Conservation (phyloP, 2,888 invertebrate species). For the Phlogophora meticulosa region DNA sequence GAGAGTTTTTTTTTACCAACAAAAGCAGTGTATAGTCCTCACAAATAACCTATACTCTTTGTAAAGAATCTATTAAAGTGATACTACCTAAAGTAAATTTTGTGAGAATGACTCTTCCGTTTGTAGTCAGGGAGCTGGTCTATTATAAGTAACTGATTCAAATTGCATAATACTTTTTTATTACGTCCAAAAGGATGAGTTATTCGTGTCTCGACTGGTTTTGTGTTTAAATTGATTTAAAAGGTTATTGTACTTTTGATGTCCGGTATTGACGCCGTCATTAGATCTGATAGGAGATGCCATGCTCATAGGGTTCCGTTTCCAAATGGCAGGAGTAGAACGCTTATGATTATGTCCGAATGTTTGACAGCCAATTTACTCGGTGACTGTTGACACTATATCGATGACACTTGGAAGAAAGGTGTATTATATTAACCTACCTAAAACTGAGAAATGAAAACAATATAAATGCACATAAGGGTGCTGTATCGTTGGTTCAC, state of each 20-base stretch:
- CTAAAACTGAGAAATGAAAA: no score
- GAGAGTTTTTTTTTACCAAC: conserved; percentile 72
- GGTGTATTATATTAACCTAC: no score
- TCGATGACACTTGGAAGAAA: no score
- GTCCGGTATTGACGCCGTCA: conserved; percentile 53
- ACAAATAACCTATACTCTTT: conserved; percentile 82
- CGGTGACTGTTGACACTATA: no score
- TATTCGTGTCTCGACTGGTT: conserved; percentile 58
- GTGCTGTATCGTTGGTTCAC: no score
- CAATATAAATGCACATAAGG: no score
- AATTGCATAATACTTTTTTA: conserved; percentile 67
- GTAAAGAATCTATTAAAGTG: conserved; percentile 76
- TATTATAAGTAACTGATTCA: conserved; percentile 67
- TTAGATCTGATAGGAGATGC: conserved; percentile 45
- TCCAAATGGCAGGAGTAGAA: no score
- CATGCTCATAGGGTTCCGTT: conserved; percentile 14
- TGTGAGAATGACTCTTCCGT: conserved; percentile 65
- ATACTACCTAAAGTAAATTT: conserved; percentile 58
- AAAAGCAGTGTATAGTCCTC: conserved; percentile 67
- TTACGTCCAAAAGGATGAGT: conserved; percentile 52
- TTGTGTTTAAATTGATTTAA: conserved; percentile 68
- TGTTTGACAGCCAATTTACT: no score
- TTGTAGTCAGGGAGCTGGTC: conserved; percentile 63
- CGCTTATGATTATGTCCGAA: no score
- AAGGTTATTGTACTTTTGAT: conserved; percentile 68